Percentiles rank a stretch among this genome's conserved stretches.
phyloP scores from a whole-genome alignment of 2,888 invertebrate genomes.

The Mechanitis messenoides region DNA sequence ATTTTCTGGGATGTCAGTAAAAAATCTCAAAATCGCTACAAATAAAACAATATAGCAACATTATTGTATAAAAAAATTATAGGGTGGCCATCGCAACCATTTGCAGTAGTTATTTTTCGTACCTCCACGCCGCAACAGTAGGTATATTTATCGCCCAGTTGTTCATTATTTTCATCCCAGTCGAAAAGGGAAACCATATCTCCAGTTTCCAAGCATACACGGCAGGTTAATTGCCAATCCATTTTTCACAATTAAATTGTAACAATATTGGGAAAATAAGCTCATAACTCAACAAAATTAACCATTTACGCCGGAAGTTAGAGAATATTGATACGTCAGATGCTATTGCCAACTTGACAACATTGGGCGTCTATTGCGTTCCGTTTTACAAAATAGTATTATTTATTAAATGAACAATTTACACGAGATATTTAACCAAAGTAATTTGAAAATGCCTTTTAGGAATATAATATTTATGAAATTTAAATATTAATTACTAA shows the following conservation, averaged over 20 bases:
- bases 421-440: neutral
- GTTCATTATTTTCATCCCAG: slow-evolving; percentile 76
- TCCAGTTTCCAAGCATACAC: slow-evolving; percentile 70
- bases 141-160: slow-evolving; percentile 70
- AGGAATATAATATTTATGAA: too few relatives aligned
- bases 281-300: slow-evolving; percentile 40
- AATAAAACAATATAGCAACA: slow-evolving; percentile 71
- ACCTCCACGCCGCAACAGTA: slow-evolving; percentile 72
- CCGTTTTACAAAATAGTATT: slow-evolving; percentile 26
- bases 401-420: too few relatives aligned
- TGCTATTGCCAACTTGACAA: slow-evolving; percentile 47
- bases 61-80: slow-evolving; percentile 67
- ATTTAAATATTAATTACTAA: neutral
- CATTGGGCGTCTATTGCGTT: slow-evolving; percentile 32
- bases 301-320: slow-evolving; percentile 54
- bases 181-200: slow-evolving; percentile 75
- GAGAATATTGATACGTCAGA: slow-evolving; percentile 24
- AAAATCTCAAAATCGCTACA: slow-evolving; percentile 56
- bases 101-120: slow-evolving; percentile 68
- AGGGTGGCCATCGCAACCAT: slow-evolving; percentile 77
- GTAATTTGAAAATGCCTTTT: too few relatives aligned
- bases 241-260: slow-evolving; percentile 42
- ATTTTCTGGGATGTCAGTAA: slow-evolving; percentile 65
- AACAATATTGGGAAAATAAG: slow-evolving; percentile 32
- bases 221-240: slow-evolving; percentile 75